These are phyloP conservation scores for Channallabes apus DNA, from an alignment of 2,797 vertebrate species.

Conservation along the genomic window DNA sequence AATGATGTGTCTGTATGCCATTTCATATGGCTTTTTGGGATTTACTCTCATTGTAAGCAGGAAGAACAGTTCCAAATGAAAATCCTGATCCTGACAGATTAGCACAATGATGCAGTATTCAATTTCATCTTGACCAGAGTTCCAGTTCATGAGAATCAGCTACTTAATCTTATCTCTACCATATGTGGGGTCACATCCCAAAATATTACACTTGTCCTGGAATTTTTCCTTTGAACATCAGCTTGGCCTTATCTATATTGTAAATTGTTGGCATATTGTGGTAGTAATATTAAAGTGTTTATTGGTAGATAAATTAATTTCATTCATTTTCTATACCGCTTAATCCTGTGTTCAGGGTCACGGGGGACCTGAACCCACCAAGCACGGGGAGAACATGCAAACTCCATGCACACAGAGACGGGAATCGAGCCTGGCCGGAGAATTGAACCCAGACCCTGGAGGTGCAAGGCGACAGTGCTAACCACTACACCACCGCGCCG, in stretches of 20 bases:
- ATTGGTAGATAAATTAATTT: no score
- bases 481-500: no score
- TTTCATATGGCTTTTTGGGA: not conserved
- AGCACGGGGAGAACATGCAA: no score
- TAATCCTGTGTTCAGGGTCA: no score
- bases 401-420: no score
- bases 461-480: no score
- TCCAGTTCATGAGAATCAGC: not conserved
- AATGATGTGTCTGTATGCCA: not conserved
- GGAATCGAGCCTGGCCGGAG: no score
- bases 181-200: not conserved
- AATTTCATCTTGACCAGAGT: not conserved
- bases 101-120: not conserved
- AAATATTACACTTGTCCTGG: not conserved
- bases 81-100: not conserved
- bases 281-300: not conserved
- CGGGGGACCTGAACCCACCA: no score
- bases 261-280: not conserved
- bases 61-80: not conserved
- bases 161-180: not conserved
- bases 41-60: not conserved
- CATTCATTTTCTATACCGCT: no score
- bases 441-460: no score
- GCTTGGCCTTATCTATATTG: not conserved
- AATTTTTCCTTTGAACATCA: not conserved